Conservation (phyloP, 2,888 invertebrate genomes). For the Diarsia brunnea region DNA sequence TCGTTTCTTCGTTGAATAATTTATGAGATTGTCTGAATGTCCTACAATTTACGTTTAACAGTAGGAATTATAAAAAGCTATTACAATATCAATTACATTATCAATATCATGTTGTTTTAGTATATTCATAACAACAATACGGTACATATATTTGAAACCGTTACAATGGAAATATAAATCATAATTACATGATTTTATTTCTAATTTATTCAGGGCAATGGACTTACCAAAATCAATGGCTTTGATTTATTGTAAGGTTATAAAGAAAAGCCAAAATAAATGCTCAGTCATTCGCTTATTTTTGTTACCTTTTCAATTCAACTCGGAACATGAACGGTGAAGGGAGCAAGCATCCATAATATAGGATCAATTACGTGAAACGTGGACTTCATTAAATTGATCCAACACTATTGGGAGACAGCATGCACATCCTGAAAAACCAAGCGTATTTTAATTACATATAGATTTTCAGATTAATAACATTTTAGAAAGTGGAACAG, state of each 20-base stretch:
- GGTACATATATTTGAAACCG: neutral
- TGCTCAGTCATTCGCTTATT: neutral
- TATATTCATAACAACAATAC: neutral
- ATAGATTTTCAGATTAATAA: neutral
- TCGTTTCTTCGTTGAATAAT: neutral
- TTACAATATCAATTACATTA: neutral
- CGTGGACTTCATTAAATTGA: neutral
- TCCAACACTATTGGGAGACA: neutral
- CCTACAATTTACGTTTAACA: neutral
- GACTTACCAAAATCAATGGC: neutral
- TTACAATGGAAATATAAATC: conserved; percentile 12
- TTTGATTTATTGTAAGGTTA: neutral
- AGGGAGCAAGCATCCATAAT: neutral
- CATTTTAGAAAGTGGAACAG: neutral
- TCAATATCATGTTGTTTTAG: too few relatives aligned
- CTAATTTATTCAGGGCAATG: conserved; percentile 10
- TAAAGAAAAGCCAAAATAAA: neutral
- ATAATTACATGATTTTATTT: conserved; percentile 23
- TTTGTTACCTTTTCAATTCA: neutral
- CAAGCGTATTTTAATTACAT: neutral
- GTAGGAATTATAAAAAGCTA: neutral
- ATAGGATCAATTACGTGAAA: too few relatives aligned
- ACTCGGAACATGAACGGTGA: neutral
- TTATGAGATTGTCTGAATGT: neutral
- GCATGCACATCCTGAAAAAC: neutral